Evolutionary conservation across 2,888 invertebrate species (phyloP).

Genomic region (Hyalella azteca): DNA sequence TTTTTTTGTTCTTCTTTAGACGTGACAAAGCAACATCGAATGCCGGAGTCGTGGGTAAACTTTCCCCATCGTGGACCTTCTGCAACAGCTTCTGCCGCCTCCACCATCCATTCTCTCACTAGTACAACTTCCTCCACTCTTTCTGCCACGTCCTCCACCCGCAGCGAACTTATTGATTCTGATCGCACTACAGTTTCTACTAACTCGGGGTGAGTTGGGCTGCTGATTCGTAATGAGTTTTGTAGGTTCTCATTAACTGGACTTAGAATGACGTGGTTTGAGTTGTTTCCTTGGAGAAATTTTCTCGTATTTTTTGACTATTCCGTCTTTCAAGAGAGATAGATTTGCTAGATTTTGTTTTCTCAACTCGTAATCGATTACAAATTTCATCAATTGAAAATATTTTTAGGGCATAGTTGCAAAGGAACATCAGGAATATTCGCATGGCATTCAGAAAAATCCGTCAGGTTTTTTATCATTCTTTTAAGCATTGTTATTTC

Average conservation of each 20-base stretch:
- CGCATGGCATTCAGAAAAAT: no score
- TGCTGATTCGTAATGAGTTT: no score
- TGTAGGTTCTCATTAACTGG: no score
- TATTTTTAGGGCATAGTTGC: not conserved
- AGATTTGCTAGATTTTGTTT: no score
- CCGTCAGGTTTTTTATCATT: no score
- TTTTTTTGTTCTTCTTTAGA: not conserved
- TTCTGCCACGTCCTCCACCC: conserved; percentile 40
- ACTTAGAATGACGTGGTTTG: no score
- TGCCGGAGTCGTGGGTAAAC: not conserved
- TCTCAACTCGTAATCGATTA: no score
- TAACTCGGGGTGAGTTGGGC: conserved; percentile 51
- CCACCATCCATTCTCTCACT: conserved; percentile 48
- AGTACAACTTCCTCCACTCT: conserved; percentile 54
- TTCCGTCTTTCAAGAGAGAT: no score
- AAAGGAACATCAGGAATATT: not conserved
- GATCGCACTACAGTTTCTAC: conserved; percentile 48
- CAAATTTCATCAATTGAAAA: not conserved
- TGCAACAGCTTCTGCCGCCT: conserved; percentile 42
- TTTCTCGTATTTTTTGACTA: no score
- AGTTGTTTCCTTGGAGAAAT: no score
- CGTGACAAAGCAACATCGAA: conserved; percentile 6
- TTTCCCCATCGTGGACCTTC: conserved; percentile 15
- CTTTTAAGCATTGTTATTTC: conserved; percentile 66
- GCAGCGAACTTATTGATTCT: conserved; percentile 17